Evolutionary conservation across 2,113 vertebrate genomes (phyloP).

Genomic region (Centropristis striata): DNA sequence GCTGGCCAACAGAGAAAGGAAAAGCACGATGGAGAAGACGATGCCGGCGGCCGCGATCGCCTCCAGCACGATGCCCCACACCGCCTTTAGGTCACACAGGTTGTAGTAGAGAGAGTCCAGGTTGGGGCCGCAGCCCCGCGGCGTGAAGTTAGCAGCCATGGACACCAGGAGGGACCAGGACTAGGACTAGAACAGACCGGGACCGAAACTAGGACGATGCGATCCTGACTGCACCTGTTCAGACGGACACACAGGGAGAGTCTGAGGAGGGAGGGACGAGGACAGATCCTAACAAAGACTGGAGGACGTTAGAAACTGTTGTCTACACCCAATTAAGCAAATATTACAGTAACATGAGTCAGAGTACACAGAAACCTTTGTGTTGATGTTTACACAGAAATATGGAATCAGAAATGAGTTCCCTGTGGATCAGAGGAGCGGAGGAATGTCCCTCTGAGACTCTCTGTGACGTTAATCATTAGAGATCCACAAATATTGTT

Average conservation of each 20-base stretch:
- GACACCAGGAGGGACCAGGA: background rate
- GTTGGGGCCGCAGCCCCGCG: conserved; percentile 86
- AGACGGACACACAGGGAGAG: conserved; percentile 18
- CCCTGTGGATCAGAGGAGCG: background rate
- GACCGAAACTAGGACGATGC: no score
- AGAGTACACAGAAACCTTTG: background rate
- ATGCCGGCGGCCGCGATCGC: conserved; percentile 88
- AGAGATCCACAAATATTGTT: conserved; percentile 38
- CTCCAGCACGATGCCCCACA: conserved; percentile 94
- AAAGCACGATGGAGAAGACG: conserved; percentile 88
- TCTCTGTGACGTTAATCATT: conserved; percentile 74
- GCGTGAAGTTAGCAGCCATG: conserved; percentile 68
- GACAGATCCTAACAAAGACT: conserved; percentile 19
- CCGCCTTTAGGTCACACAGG: conserved; percentile 88
- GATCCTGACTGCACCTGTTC: no score
- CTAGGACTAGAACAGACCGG: no score
- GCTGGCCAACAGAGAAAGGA: conserved; percentile 91
- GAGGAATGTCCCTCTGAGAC: no score
- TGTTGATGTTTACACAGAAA: background rate
- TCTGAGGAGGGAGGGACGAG: background rate
- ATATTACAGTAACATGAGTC: conserved; percentile 48
- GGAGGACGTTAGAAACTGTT: background rate
- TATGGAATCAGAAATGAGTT: background rate
- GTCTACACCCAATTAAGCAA: conserved; percentile 47
- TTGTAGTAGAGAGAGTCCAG: conserved; percentile 91